Evolutionary conservation across 2,797 vertebrate species (phyloP).

Genomic region (Euthynnus affinis): DNA sequence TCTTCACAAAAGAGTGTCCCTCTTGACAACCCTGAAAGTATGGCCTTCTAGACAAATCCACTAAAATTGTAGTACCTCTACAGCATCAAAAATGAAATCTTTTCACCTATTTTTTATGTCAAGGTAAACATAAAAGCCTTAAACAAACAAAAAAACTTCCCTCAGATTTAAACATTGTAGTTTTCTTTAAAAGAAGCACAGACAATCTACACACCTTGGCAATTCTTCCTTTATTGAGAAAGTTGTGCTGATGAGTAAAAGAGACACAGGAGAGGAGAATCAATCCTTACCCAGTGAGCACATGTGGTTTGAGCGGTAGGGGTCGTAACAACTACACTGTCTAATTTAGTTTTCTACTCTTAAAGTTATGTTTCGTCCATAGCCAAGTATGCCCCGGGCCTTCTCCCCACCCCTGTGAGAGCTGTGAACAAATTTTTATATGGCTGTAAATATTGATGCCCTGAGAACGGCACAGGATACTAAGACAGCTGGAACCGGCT

Average conservation of each 20-base stretch:
- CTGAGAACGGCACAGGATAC: conserved; percentile 25
- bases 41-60: conserved; percentile 36
- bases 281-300: conserved; percentile 36
- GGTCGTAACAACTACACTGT: conserved; percentile 23
- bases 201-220: background rate
- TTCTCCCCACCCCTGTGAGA: conserved; percentile 35
- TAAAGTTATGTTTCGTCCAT: conserved; percentile 54
- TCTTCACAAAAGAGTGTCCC: conserved; percentile 22
- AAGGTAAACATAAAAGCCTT: conserved; percentile 29
- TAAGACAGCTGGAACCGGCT: conserved; percentile 17
- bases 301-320: conserved; percentile 15
- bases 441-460: conserved; percentile 62
- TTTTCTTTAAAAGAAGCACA: conserved; percentile 6
- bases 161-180: background rate
- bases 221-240: conserved; percentile 31
- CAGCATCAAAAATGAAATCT: conserved; percentile 21
- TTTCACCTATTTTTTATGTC: conserved; percentile 17
- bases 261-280: conserved; percentile 30
- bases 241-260: conserved; percentile 26
- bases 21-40: conserved; percentile 41
- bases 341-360: conserved; percentile 50
- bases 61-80: conserved; percentile 36
- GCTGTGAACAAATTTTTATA: conserved; percentile 56
- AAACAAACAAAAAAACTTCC: background rate
- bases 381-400: conserved; percentile 26